Conservation (phyloP, 2,888 invertebrate genomes). For the Sminthurinus aureus region DNA sequence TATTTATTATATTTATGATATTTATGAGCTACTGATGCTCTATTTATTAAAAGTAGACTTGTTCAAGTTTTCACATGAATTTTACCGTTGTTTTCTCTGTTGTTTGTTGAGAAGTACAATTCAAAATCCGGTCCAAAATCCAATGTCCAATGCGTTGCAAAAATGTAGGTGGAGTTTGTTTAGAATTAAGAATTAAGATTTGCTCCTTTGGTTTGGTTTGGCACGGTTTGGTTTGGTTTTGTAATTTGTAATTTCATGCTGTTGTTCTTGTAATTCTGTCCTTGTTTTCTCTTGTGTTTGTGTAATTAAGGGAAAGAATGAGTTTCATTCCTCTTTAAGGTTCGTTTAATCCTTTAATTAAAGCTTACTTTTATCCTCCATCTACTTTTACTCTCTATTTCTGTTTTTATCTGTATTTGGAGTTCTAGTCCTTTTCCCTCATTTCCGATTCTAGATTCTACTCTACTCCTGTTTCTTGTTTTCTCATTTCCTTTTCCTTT, state of each 20-base stretch:
- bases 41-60: too few species aligned
- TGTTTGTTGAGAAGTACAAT: too few species aligned
- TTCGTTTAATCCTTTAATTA: constrained; percentile 41
- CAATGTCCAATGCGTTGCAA: not conserved
- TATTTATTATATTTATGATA: too few species aligned
- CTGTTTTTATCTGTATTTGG: not conserved
- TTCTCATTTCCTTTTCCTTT: not conserved
- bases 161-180: not conserved
- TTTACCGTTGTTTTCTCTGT: too few species aligned
- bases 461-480: not conserved
- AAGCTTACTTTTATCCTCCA: constrained; percentile 24
- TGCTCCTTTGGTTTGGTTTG: not conserved
- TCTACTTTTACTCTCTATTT: not conserved
- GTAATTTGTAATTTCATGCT: not conserved
- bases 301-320: constrained; percentile 37
- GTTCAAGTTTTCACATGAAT: too few species aligned
- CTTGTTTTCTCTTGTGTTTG: constrained; percentile 25
- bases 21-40: too few species aligned
- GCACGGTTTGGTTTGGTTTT: not conserved
- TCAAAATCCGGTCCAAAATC: too few species aligned
- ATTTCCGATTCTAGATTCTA: not conserved
- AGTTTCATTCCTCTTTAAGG: constrained; percentile 23
- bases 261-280: not conserved
- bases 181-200: not conserved
- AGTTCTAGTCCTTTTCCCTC: not conserved